Evolutionary conservation across 2,797 vertebrate genomes (phyloP).

Genomic region (Rhinella marina): DNA sequence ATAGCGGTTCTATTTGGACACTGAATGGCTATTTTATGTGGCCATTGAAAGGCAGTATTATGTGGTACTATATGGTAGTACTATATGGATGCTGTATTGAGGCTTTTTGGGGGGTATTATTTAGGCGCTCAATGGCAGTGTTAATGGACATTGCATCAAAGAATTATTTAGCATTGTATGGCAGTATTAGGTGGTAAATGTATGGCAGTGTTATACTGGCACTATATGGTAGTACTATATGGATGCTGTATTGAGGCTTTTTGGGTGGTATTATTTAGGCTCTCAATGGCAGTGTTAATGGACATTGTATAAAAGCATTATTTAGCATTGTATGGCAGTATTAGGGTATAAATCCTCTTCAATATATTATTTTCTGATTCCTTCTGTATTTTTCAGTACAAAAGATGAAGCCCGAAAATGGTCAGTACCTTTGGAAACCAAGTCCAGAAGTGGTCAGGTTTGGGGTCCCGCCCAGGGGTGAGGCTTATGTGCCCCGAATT

Average conservation of each 20-base stretch:
- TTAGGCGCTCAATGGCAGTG: not conserved
- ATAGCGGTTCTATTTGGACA: not conserved
- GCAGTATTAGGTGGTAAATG: not conserved
- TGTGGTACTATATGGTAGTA: not conserved
- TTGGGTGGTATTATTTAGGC: too few species aligned
- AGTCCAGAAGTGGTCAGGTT: too few species aligned
- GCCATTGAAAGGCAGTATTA: not conserved
- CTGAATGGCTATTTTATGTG: not conserved
- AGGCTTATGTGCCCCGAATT: too few species aligned
- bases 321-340: not conserved
- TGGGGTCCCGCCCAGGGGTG: too few species aligned
- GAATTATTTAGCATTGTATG: not conserved
- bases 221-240: not conserved
- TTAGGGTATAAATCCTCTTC: not conserved
- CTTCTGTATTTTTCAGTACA: not conserved
- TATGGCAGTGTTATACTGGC: too few species aligned
- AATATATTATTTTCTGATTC: not conserved
- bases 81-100: not conserved
- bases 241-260: not conserved
- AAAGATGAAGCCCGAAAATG: not conserved
- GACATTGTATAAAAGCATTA: not conserved
- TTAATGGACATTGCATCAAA: not conserved
- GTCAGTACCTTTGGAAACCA: too few species aligned
- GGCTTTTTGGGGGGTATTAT: not conserved
- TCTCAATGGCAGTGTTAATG: not conserved